These are phyloP conservation scores for Philonicus albiceps DNA, from an alignment of 2,888 invertebrate species.

Conservation along the genomic window DNA sequence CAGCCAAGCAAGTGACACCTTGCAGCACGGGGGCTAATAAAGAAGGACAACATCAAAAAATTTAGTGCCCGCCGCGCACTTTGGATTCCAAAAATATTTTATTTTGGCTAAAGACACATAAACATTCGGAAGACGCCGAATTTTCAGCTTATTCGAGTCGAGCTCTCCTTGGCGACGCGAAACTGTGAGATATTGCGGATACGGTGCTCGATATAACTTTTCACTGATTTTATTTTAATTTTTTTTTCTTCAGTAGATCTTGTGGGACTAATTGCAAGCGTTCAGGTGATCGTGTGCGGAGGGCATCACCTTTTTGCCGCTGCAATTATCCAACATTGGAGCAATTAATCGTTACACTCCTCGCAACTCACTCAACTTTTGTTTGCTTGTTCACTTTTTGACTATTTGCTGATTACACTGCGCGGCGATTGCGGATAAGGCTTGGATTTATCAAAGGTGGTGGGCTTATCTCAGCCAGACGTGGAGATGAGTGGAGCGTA, in stretches of 20 bases:
- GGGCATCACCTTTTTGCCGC: not conserved
- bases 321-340: not conserved
- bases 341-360: not conserved
- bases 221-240: not conserved
- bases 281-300: not conserved
- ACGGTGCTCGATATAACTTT: not conserved
- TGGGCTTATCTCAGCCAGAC: not conserved
- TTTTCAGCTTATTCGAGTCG: not conserved
- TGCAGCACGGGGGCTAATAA: not conserved
- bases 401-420: not conserved
- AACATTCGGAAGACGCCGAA: constrained; percentile 1
- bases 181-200: not conserved
- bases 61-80: not conserved
- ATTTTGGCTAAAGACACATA: constrained; percentile 11
- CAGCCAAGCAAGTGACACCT: not conserved
- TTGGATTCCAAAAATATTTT: constrained; percentile 33
- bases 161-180: not conserved
- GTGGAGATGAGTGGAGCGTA: not conserved
- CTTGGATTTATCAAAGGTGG: not conserved
- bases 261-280: not conserved
- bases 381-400: not conserved
- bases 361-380: not conserved
- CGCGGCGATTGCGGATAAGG: not conserved
- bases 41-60: not conserved
- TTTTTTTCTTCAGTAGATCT: not conserved